These are phyloP conservation scores for Chlamydotis undulata DNA, from an alignment of 2,113 vertebrate species.

Conservation along the genomic window DNA sequence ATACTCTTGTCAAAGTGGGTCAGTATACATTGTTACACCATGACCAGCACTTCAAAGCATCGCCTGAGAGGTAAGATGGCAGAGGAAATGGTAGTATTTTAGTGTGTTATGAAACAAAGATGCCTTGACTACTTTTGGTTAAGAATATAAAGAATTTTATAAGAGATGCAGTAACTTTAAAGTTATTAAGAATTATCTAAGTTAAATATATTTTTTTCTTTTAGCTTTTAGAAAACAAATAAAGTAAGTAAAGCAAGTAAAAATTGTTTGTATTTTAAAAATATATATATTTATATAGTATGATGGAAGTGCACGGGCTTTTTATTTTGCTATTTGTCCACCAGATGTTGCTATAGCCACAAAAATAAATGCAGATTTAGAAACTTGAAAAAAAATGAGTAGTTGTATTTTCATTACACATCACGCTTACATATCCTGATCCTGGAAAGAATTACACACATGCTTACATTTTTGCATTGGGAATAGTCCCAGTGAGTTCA, in stretches of 20 bases:
- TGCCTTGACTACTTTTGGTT: neutral
- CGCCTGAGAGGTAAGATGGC: neutral
- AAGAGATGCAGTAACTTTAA: neutral
- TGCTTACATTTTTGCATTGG: neutral
- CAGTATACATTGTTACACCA: neutral
- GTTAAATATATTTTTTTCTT: neutral
- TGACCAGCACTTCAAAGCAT: neutral
- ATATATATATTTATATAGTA: neutral
- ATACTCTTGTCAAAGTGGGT: neutral
- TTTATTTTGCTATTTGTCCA: slow-evolving; percentile 45
- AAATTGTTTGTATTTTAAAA: neutral
- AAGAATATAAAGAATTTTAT: neutral
- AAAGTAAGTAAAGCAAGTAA: neutral
- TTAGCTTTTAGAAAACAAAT: neutral
- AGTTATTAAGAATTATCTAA: neutral
- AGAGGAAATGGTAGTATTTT: neutral
- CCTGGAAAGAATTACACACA: neutral
- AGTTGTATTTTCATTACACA: neutral
- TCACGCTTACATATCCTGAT: neutral
- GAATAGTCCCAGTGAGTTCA: neutral
- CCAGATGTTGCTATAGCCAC: slow-evolving; percentile 62
- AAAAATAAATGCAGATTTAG: neutral
- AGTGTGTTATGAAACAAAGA: neutral
- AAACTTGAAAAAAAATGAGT: neutral
- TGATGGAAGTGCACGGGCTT: neutral